Evolutionary conservation across 2,113 vertebrate genomes (phyloP).

Genomic region (Herpailurus yagouaroundi): DNA sequence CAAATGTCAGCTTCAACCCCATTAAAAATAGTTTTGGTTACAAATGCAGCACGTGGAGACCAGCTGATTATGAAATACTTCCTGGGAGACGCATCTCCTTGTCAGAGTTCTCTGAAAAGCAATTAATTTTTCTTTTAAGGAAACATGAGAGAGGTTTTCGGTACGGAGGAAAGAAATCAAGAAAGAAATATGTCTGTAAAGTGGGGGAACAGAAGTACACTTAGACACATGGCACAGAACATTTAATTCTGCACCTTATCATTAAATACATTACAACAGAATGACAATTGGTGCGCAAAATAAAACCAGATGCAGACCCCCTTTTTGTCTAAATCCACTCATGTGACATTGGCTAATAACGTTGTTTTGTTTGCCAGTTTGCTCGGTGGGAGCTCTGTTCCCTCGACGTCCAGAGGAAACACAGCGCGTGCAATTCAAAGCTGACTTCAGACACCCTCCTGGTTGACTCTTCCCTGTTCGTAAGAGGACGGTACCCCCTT

Average conservation of each 20-base stretch:
- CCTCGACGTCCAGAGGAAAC: not conserved
- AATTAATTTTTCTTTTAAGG: constrained; percentile 82
- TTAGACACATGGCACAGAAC: not conserved
- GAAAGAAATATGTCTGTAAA: constrained; percentile 28
- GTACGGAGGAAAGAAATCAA: not conserved
- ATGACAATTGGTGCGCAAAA: not conserved
- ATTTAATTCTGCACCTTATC: not conserved
- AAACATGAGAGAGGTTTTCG: constrained; percentile 47
- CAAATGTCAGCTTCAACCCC: constrained; percentile 64
- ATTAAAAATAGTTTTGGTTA: constrained; percentile 78
- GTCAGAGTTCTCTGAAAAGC: constrained; percentile 68
- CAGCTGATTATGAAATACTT: constrained; percentile 75
- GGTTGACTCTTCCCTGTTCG: not conserved
- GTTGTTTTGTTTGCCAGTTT: rapidly evolving
- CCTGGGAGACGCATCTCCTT: constrained; percentile 77
- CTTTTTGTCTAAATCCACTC: not conserved
- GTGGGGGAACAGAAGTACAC: constrained; percentile 13
- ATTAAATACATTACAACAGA: not conserved
- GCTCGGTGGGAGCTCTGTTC: not conserved
- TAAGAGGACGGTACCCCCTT: no score
- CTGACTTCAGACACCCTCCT: not conserved
- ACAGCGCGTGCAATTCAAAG: rapidly evolving
- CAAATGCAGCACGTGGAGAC: constrained; percentile 77
- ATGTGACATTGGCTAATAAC: rapidly evolving
- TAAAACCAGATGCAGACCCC: not conserved